Conservation (phyloP, 2,113 vertebrate species). For the Gopherus flavomarginatus region DNA sequence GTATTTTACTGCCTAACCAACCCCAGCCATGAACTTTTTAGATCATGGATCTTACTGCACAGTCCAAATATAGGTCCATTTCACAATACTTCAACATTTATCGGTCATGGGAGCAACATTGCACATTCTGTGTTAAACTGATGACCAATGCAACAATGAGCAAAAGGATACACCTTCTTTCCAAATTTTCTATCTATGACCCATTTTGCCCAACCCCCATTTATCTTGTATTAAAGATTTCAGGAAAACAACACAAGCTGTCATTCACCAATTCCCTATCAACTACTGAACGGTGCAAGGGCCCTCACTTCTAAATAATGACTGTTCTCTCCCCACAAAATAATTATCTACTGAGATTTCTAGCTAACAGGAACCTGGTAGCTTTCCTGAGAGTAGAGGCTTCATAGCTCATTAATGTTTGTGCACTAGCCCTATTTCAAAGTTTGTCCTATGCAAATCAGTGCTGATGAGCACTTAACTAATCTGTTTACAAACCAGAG, state of each 20-base stretch:
- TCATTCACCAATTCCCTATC: conserved; percentile 27
- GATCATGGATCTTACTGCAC: neutral
- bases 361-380: conserved; percentile 53
- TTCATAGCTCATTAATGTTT: conserved; percentile 73
- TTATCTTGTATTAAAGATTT: neutral
- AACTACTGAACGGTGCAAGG: conserved; percentile 31
- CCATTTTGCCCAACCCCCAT: neutral
- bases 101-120: neutral
- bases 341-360: conserved; percentile 54
- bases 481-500: conserved; percentile 87
- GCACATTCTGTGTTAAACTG: rapidly evolving
- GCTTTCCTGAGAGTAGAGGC: conserved; percentile 69
- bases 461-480: conserved; percentile 83
- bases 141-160: neutral
- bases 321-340: conserved; percentile 48
- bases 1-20: neutral
- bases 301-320: neutral
- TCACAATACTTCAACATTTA: neutral
- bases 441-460: conserved; percentile 80
- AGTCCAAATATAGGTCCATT: neutral
- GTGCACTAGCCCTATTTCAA: conserved; percentile 16
- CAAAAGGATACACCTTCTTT: neutral
- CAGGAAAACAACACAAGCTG: conserved; percentile 17
- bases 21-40: neutral
- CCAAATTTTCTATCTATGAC: neutral